Evolutionary conservation across 2,797 vertebrate species (phyloP).

Genomic region (Pachyuromys duprasi): DNA sequence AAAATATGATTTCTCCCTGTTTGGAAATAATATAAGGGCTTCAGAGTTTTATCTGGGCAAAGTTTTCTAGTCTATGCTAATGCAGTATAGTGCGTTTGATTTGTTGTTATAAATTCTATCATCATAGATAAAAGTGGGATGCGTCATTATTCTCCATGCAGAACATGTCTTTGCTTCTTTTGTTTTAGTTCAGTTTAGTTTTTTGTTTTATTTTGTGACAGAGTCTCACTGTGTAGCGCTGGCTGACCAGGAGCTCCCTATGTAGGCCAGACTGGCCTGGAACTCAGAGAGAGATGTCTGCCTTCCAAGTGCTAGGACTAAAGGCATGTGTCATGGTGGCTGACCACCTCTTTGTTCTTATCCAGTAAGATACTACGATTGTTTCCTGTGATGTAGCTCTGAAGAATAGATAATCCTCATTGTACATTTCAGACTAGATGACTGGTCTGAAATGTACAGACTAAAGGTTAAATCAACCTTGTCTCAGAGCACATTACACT

Average conservation of each 20-base stretch:
- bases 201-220: not conserved
- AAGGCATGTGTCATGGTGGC: not conserved
- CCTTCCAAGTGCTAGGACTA: not conserved
- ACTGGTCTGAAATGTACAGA: too few species aligned
- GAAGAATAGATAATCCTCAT: not conserved
- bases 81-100: not conserved
- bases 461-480: not conserved
- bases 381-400: not conserved
- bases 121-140: not conserved
- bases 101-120: not conserved
- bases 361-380: not conserved
- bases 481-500: conserved; percentile 6
- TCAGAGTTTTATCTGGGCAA: conserved; percentile 64
- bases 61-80: not conserved
- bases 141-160: not conserved
- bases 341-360: not conserved
- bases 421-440: not conserved
- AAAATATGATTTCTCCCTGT: conserved; percentile 65
- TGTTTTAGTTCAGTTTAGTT: not conserved
- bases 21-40: conserved; percentile 74
- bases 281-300: not conserved
- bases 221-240: not conserved
- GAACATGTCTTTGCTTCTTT: not conserved
- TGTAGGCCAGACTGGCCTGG: not conserved
- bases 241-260: not conserved